Conservation (phyloP, 1,140 invertebrate species). For the Chymomyza costata region DNA sequence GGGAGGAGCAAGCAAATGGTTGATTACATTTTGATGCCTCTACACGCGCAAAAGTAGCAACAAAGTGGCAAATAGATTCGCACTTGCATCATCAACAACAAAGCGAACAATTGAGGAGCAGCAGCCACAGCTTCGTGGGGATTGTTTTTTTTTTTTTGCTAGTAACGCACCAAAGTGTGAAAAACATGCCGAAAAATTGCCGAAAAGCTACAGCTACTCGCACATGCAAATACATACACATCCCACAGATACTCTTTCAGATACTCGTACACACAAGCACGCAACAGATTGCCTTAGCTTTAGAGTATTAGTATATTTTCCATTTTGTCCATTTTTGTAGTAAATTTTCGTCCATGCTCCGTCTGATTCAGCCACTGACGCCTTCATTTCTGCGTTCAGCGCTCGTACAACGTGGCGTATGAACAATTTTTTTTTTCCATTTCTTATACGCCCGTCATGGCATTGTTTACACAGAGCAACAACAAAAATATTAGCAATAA, state of each 20-base stretch:
- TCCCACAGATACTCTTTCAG: not conserved
- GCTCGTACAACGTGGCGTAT: constrained; percentile 66
- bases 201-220: constrained; percentile 60
- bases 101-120: constrained; percentile 1
- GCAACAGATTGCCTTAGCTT: constrained; percentile 15
- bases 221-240: constrained; percentile 23
- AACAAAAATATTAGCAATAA: constrained; percentile 18
- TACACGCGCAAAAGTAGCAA: constrained; percentile 36
- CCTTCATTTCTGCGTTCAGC: constrained; percentile 29
- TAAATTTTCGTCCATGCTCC: constrained; percentile 53
- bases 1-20: too few species aligned
- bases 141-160: constrained; percentile 64
- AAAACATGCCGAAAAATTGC: constrained; percentile 70
- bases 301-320: constrained; percentile 47
- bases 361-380: constrained; percentile 55
- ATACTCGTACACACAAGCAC: constrained; percentile 1
- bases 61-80: constrained; percentile 71
- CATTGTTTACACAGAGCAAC: constrained; percentile 55
- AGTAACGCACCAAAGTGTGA: constrained; percentile 61
- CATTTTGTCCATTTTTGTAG: constrained; percentile 71
- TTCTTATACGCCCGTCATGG: constrained; percentile 37
- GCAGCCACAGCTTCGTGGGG: constrained; percentile 43
- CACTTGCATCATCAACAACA: constrained; percentile 59
- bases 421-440: constrained; percentile 56
- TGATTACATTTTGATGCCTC: too few species aligned